phyloP scores from a whole-genome alignment of 2,888 invertebrate species.

The Julus scandinavius region DNA sequence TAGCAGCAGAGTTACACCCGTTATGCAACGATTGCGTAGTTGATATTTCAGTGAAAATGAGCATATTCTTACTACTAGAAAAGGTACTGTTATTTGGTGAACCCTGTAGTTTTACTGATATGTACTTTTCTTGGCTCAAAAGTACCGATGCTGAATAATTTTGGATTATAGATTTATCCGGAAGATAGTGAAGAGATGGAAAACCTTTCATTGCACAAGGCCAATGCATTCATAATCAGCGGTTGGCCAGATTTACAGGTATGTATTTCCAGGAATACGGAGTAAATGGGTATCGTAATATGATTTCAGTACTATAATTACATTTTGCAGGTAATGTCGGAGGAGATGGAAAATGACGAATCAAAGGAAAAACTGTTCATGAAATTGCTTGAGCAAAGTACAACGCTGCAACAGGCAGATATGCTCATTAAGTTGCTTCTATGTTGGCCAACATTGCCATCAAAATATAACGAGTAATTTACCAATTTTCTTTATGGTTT shows the following conservation, averaged over 20 bases:
- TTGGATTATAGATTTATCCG: constrained; percentile 52
- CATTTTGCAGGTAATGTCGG: neutral
- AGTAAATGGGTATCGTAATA: too few species aligned
- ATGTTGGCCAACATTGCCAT: constrained; percentile 39
- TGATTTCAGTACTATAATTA: neutral
- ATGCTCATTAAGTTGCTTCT: constrained; percentile 30
- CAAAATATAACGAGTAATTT: neutral
- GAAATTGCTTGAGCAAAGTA: constrained; percentile 48
- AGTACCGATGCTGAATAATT: neutral
- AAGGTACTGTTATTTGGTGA: neutral
- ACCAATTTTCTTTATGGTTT: neutral
- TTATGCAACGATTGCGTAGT: constrained; percentile 53
- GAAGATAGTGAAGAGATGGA: constrained; percentile 44
- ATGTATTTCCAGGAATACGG: neutral
- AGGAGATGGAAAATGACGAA: constrained; percentile 50
- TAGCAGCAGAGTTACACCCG: constrained; percentile 51
- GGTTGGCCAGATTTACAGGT: constrained; percentile 56
- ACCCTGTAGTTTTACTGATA: too few species aligned
- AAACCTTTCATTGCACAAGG: constrained; percentile 16
- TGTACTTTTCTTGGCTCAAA: neutral
- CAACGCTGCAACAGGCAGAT: constrained; percentile 24
- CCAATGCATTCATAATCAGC: constrained; percentile 46
- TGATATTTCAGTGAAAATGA: constrained; percentile 45
- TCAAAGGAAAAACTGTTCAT: constrained; percentile 41
- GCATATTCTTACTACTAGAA: constrained; percentile 51